phyloP scores from a whole-genome alignment of 2,797 vertebrate genomes.

The Phylloscopus collybita region DNA sequence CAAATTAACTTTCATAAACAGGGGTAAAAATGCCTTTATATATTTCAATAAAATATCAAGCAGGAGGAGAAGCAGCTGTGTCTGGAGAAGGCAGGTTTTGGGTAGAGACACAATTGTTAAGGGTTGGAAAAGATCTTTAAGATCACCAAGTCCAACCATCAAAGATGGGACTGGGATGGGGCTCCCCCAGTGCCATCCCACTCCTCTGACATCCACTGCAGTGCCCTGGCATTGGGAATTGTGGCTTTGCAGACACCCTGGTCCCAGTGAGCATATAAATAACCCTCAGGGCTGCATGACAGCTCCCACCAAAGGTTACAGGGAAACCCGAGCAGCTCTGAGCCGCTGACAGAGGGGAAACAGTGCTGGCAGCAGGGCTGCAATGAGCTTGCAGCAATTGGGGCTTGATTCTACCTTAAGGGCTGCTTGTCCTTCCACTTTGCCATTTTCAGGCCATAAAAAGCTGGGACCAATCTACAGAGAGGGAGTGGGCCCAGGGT shows the following conservation, averaged over 20 bases:
- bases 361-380: neutral
- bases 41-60: neutral
- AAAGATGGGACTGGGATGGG: neutral
- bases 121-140: neutral
- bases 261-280: conserved; percentile 38
- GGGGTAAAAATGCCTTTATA: neutral
- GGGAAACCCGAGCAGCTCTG: conserved; percentile 69
- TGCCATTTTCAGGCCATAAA: neutral
- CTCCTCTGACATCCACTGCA: neutral
- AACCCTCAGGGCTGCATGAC: neutral
- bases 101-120: neutral
- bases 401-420: neutral
- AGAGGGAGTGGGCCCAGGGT: neutral
- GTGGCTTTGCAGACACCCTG: neutral
- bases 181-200: neutral
- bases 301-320: conserved; percentile 73
- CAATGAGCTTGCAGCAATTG: neutral
- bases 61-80: neutral
- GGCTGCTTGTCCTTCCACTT: neutral
- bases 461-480: neutral
- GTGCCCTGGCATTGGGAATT: neutral
- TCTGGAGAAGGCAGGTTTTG: neutral
- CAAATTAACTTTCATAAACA: neutral
- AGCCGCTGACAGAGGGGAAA: neutral
- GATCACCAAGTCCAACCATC: neutral